Evolutionary conservation across 2,797 vertebrate species (phyloP), one percentile per base, ranked within the genome.

Genomic region (Chrysocyon brachyurus): DNA sequence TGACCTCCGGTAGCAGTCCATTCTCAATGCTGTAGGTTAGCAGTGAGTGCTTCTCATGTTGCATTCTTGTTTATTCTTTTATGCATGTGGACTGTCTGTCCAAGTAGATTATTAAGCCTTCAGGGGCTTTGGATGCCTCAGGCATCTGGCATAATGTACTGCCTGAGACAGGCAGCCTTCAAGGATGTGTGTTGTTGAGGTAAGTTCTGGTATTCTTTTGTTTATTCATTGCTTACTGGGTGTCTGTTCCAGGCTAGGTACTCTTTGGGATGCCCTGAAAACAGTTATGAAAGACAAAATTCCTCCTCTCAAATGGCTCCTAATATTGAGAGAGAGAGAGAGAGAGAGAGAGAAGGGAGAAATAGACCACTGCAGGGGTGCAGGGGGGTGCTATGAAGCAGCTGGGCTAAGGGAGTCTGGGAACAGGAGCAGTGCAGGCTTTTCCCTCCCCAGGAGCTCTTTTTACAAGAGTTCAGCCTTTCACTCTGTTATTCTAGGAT

Each of bases 51-150:
- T 68, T 87, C 81, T 96, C 73, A 81, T 40, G 88, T 78, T 31
- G 59, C 70, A 24, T 94, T 78, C 54, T n/a, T 92, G 57, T 91
- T 91, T 87, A 82, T 95, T 86, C 66, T 77, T 94, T 94, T 87
- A 83, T 87, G 54, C 66, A 78, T 93, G 54, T 83, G 84, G 57
- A 84, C 22, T 73, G 54, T 78, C 91, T 96, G 78, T 40, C 81
- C 92, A 90, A 84, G 94, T 46, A 90, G 61, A 92, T 63, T 95
- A 92, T 75, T 82, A 94, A 87, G 54, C 26, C 93, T 82, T 90
- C 90, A 94, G 82, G 84, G 93, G 26, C 81, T 83, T 66, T 86
- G 85, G 54, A 40, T 61, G 88, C 52, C 87, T 92, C 75, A 40
- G 88, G 84, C 54, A 82, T 31, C 91, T 96, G 95, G 90, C 91